Percentiles rank a stretch among this genome's conserved stretches.
phyloP scores from a whole-genome alignment of 2,113 vertebrate species.

The Burhinus bistriatus region DNA sequence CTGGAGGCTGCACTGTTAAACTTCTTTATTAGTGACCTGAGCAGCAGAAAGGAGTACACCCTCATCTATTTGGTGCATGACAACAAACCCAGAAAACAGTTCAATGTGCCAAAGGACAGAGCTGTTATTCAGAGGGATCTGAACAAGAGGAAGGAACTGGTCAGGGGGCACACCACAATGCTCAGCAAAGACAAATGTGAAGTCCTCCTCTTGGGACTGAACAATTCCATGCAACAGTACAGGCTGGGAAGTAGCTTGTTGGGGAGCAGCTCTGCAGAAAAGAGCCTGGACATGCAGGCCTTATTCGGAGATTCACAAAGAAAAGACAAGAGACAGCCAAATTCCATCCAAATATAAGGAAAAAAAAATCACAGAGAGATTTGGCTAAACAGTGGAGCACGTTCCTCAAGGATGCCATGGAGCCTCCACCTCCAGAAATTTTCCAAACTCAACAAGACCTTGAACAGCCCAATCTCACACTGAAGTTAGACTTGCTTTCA shows the following conservation, averaged over 20 bases:
- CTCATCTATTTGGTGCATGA: not conserved
- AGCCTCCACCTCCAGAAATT: not conserved
- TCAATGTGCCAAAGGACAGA: not conserved
- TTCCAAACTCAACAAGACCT: not conserved
- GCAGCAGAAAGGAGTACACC: not conserved
- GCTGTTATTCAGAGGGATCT: not conserved
- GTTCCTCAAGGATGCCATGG: not conserved
- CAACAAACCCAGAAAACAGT: not conserved
- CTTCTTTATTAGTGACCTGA: not conserved
- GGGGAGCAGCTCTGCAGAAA: not conserved
- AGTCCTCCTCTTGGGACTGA: not conserved
- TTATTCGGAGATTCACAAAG: not conserved
- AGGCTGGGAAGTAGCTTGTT: not conserved
- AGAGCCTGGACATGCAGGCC: not conserved
- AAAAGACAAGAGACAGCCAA: not conserved
- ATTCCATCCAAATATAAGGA: not conserved
- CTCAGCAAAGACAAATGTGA: not conserved
- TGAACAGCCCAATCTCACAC: not conserved
- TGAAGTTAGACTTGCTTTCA: not conserved
- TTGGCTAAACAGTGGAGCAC: not conserved
- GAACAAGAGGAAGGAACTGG: not conserved
- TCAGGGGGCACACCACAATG: not conserved
- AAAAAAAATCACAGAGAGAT: not conserved
- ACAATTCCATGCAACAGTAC: not conserved
- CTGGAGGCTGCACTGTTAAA: not conserved